Evolutionary conservation across 2,888 invertebrate genomes (phyloP).

Genomic region (Euclidia mi): DNA sequence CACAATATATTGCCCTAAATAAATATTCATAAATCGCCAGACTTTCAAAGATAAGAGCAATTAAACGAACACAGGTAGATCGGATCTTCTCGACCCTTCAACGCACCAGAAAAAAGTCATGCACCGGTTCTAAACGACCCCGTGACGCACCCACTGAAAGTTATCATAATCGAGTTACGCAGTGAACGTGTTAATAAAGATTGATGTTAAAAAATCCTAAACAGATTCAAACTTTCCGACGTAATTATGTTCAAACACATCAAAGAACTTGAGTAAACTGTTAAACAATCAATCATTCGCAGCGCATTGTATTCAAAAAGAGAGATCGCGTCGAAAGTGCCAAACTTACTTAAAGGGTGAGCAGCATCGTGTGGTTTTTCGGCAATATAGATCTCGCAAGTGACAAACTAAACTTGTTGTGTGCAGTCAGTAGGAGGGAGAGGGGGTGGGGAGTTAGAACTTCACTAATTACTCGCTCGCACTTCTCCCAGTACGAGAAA

Average conservation of each 20-base stretch:
- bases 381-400: constrained; percentile 21
- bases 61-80: too few relatives aligned
- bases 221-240: neutral
- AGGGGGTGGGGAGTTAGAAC: constrained; percentile 28
- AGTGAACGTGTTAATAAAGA: too few relatives aligned
- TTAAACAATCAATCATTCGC: neutral
- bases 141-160: too few relatives aligned
- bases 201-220: too few relatives aligned
- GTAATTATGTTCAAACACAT: neutral
- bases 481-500: constrained; percentile 3
- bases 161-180: too few relatives aligned
- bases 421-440: constrained; percentile 13
- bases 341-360: constrained; percentile 15
- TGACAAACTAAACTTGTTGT: constrained; percentile 30
- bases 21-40: too few relatives aligned
- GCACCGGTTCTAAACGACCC: too few relatives aligned
- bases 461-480: constrained; percentile 44
- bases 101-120: too few relatives aligned
- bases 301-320: neutral
- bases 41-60: too few relatives aligned
- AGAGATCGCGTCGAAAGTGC: constrained; percentile 15
- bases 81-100: too few relatives aligned
- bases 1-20: too few relatives aligned
- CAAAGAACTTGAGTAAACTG: neutral
- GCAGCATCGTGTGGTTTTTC: neutral